Evolutionary conservation across 2,888 invertebrate species (phyloP), one percentile per base, ranked within the genome.

Genomic region (Acrocyrtus sp.): DNA sequence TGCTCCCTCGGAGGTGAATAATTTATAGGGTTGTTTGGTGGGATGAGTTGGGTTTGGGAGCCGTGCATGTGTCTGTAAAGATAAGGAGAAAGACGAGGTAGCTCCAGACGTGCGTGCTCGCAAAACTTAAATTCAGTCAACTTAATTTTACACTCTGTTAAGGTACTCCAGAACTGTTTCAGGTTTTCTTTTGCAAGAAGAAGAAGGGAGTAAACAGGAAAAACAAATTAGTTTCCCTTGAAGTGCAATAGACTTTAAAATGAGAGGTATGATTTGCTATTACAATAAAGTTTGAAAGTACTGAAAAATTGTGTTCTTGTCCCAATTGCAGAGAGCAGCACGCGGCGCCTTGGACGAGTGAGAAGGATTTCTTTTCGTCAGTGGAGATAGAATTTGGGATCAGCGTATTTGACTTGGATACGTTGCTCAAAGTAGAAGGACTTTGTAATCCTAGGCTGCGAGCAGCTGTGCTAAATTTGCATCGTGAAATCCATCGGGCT

Each of bases 371-470:
- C 41, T 70, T 51, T 57, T 63, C 68, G 39, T 66, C 70, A 29
- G 48, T 73, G 27, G 56, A 65, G 66, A 63, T 74, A 53, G 69
- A 76, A 58, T 75, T 74, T 56, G 75, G 77, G 72, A 75, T 78
- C 72, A 77, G 53, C 60, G 69, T 70, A 26, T 77, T 75, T 67
- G 78, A 78, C 66, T 67, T 77, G 65, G 78, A 78, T 67, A 45
- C 68, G 34, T 27, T 78, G n/a, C 62, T 72, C 19, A 66, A 61
- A 72, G 61, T 72, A 65, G 72, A 62, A 27, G 78, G 78, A 12
- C 50, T 78, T 53, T 53, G 45, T 61, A 68, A 77, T 75, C 75
- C 75, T n/a, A 54, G 54, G 57, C 67, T 78, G 10, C 53, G 75
- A 66, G 54, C 60, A 41, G 74, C 66, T 53, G 54, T 78, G 34